Percentiles rank a stretch among this genome's conserved stretches.
Evolutionary conservation across 1,140 invertebrate species (phyloP).

Genomic region (Drosophila yakuba): DNA sequence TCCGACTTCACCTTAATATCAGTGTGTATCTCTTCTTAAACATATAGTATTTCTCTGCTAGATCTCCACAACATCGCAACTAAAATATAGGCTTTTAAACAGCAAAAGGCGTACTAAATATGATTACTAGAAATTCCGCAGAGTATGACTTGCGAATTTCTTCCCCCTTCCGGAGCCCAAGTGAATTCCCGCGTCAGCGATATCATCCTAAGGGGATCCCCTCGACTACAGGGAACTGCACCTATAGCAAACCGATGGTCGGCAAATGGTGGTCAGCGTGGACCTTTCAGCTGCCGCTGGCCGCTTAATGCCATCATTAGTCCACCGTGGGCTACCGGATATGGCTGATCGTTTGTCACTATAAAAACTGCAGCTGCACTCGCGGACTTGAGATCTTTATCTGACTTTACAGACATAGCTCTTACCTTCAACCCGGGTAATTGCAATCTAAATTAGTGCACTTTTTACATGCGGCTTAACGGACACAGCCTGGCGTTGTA

Average conservation of each 20-base stretch:
- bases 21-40: background rate
- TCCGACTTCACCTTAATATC: background rate
- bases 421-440: slow-evolving; percentile 38
- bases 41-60: background rate
- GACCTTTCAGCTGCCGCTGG: slow-evolving; percentile 55
- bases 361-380: slow-evolving; percentile 52
- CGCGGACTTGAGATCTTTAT: slow-evolving; percentile 8
- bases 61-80: background rate
- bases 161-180: background rate
- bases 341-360: slow-evolving; percentile 81
- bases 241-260: background rate
- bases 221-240: background rate
- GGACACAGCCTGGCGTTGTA: slow-evolving; percentile 34
- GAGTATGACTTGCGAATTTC: slow-evolving; percentile 13
- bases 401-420: background rate
- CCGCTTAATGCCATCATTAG: slow-evolving; percentile 78
- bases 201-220: background rate
- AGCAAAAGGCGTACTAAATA: background rate
- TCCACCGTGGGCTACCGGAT: slow-evolving; percentile 72
- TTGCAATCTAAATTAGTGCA: slow-evolving; percentile 80
- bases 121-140: background rate
- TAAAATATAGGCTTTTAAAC: background rate
- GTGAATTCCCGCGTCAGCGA: background rate
- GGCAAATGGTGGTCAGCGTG: slow-evolving; percentile 17
- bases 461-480: slow-evolving; percentile 59